Base-by-base conservation (phyloP, 2,888 invertebrate genomes). In the Maniola hyperantus region DNA sequence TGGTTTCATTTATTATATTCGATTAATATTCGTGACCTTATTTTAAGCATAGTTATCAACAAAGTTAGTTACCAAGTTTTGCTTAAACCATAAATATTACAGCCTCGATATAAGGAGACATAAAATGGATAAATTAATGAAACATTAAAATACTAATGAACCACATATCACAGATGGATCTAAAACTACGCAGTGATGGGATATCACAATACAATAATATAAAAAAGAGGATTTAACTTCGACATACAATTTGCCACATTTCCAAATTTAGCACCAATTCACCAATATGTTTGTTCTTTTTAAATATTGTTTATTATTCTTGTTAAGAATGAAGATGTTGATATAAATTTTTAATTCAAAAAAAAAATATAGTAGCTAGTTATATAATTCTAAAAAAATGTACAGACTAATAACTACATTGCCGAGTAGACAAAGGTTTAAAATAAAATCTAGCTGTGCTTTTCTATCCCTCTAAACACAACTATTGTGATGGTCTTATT, bases 81-180 rank as follows among this genome's bases (percentile, higher is more conserved):
- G 15, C 54, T 15, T 36, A 54, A 54, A 54, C 36, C 55, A 36
- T 18, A 55, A 34, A 55, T 55, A 46, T 57, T 61, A 66, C 50
- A 55, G 64, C 48, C 70, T 64, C 68, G 44, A 61, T 64, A 67
- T 58, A 50, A 59, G 53, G 67, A 67, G 48, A 70, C 64, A 34
- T 39, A 44, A 50, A 50, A 60, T 60, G 10, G 34, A 57, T 57
- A 64, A 48, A 48, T 18, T 48, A 48, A 18, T 68, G 11, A 26
- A 11, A 55, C 42, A 50, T 26, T 60, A 66, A 54, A 72, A 63
- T 59, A 72, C 65, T 73, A 75, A 75, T 75, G 70, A 76, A 72
- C 70, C 74, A 73, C 74, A 76, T 89, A 89, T 88, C 89, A 88
- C 87, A 88, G 88, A 85, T 87, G 80, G 84, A 80, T 81, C 83